Base-by-base conservation (phyloP, 2,888 invertebrate genomes). In the Yponomeuta sedellus region DNA sequence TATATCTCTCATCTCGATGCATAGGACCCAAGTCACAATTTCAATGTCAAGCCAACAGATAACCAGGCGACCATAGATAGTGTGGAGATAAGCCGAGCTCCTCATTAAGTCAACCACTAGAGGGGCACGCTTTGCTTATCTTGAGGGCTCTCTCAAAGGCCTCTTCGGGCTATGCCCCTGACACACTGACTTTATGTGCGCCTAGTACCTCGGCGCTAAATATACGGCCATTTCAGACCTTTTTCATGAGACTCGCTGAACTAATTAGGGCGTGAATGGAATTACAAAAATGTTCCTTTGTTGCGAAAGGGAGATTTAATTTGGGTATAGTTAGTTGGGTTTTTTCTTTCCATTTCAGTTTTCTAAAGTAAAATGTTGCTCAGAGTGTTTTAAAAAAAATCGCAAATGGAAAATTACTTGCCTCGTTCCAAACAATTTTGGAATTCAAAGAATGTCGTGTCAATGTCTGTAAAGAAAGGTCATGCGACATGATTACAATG, bases 141-240 rank as follows among this genome's bases (percentile, higher is more conserved):
- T 81, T 71, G 68, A 79, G 77, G 34, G 61, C 10, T 25, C n/a
- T 28, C 61, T 4, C 61, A 25, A 28, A 28, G 25, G 61, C 28
- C 61, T 25, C 61, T 61, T 34, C n/a, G 12, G 25, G 73, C 75
- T 28, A 67, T 73, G 80, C 76, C 86, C 85, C 75, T 86, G 85
- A 85, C 83, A 84, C 68, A 86, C 81, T 85, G 77, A 75, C 80
- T 79, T 61, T 16, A 59, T 59, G 59, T 44, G 56, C 22, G 2
- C 58, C 34, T 65, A 19, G 59, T 40, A 40, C 34, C 58, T 22
- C 20, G 58, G 58, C 20, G 20, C 58, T 19, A 58, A 58, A 58
- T 52, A 52, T 52, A 52, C 44, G 44, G 44, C 44, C 44, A 12
- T 52, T 52, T 52, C 44, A 52, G 16, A 16, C 44, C 16, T 52